These are phyloP conservation scores for Brachymystax lenok DNA, from an alignment of 2,797 vertebrate species.

Conservation along the genomic window DNA sequence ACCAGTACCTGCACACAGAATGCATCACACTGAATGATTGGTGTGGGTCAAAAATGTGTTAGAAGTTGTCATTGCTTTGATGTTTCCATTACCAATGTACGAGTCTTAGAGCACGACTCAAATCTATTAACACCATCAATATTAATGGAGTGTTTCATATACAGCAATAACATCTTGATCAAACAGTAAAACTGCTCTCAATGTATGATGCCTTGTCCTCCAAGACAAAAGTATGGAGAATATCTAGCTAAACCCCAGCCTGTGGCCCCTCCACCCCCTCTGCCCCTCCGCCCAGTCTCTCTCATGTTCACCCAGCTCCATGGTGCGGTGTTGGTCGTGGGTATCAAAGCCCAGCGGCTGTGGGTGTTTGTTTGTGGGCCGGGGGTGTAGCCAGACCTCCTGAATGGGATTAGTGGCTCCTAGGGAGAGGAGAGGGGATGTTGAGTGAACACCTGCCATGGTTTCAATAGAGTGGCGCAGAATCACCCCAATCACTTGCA, in stretches of 20 bases:
- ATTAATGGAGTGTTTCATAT: not conserved
- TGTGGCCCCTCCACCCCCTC: not conserved
- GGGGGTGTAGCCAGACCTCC: conserved; percentile 43
- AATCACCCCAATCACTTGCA: conserved; percentile 66
- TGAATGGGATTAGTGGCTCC: conserved; percentile 64
- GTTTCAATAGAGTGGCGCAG: conserved; percentile 67
- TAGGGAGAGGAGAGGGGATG: conserved; percentile 63
- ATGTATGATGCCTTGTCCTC: not conserved
- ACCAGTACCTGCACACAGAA: not conserved
- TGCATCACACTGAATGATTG: not conserved
- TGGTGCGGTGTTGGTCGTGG: conserved; percentile 13
- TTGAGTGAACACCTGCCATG: conserved; percentile 72
- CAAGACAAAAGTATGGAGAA: not conserved
- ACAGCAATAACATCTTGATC: not conserved
- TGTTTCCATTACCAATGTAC: not conserved
- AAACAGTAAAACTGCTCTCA: not conserved
- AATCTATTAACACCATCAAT: not conserved
- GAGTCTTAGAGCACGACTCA: not conserved
- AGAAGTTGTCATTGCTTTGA: not conserved
- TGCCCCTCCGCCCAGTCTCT: not conserved
- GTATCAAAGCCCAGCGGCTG: conserved; percentile 39
- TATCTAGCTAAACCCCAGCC: not conserved
- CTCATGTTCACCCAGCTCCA: not conserved
- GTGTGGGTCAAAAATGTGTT: not conserved
- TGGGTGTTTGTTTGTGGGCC: conserved; percentile 11